Evolutionary conservation across 2,797 vertebrate genomes (phyloP).

Genomic region (Aselliscus stoliczkanus): DNA sequence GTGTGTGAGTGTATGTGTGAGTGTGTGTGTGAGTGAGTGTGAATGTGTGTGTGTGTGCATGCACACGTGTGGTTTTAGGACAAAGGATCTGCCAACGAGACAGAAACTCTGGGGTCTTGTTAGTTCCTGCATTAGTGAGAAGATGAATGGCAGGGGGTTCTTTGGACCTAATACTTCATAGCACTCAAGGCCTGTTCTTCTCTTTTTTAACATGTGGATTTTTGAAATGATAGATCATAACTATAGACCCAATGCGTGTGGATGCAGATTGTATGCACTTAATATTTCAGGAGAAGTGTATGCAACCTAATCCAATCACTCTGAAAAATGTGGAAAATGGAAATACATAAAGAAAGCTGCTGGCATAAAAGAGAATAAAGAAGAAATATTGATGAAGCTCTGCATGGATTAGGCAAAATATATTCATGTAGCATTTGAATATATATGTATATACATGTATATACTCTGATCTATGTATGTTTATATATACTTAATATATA

Average conservation of each 20-base stretch:
- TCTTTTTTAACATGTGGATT: slow-evolving; percentile 78
- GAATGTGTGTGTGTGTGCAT: not conserved
- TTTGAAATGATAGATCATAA: slow-evolving; percentile 85
- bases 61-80: not conserved
- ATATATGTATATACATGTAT: slow-evolving; percentile 72
- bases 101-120: slow-evolving; percentile 73
- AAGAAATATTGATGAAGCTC: slow-evolving; percentile 82
- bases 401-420: slow-evolving; percentile 80
- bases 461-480: slow-evolving; percentile 71
- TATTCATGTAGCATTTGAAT: slow-evolving; percentile 82
- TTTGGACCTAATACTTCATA: slow-evolving; percentile 77
- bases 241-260: slow-evolving; percentile 75
- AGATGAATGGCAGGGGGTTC: slow-evolving; percentile 76
- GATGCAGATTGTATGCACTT: slow-evolving; percentile 80
- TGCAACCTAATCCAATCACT: slow-evolving; percentile 82
- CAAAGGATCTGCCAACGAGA: slow-evolving; percentile 66
- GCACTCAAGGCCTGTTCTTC: slow-evolving; percentile 74
- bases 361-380: slow-evolving; percentile 80
- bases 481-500: slow-evolving; percentile 72
- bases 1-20: too few species aligned
- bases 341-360: slow-evolving; percentile 81
- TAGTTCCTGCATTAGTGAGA: slow-evolving; percentile 77
- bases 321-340: slow-evolving; percentile 84
- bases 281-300: slow-evolving; percentile 83
- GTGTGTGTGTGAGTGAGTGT: too few species aligned